Evolutionary conservation across 2,888 invertebrate species (phyloP).

Genomic region (Andrena trimmerana): DNA sequence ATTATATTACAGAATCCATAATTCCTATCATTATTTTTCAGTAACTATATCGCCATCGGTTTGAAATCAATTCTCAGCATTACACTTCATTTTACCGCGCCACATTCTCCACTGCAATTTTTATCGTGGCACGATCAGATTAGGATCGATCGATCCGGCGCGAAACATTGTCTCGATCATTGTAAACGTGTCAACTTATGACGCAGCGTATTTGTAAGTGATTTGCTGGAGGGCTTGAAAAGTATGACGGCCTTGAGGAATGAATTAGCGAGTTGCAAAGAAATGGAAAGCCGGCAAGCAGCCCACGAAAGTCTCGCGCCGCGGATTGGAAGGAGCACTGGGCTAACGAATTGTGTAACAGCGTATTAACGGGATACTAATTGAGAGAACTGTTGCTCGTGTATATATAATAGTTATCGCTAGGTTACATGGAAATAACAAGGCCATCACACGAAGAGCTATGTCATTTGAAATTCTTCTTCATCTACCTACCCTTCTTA

Average conservation of each 20-base stretch:
- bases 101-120: neutral
- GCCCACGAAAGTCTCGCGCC: constrained; percentile 56
- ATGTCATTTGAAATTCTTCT: constrained; percentile 1
- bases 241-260: constrained; percentile 65
- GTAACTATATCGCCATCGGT: too few species aligned
- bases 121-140: neutral
- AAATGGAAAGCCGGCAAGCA: constrained; percentile 65
- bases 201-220: constrained; percentile 9
- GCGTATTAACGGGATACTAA: constrained; percentile 75
- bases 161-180: neutral
- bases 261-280: constrained; percentile 64
- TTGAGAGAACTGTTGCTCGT: constrained; percentile 69
- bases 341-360: constrained; percentile 76
- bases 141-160: neutral
- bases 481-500: neutral
- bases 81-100: neutral
- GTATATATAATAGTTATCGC: constrained; percentile 72
- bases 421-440: constrained; percentile 51
- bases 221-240: constrained; percentile 37
- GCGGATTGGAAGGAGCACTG: constrained; percentile 21
- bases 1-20: too few species aligned
- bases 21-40: too few species aligned
- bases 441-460: constrained; percentile 49
- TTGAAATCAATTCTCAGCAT: neutral
- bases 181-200: constrained; percentile 16